Percentiles rank a stretch among this genome's conserved stretches.
These are phyloP conservation scores for Caracal caracal DNA, from an alignment of 2,113 vertebrate species.

Conservation along the genomic window DNA sequence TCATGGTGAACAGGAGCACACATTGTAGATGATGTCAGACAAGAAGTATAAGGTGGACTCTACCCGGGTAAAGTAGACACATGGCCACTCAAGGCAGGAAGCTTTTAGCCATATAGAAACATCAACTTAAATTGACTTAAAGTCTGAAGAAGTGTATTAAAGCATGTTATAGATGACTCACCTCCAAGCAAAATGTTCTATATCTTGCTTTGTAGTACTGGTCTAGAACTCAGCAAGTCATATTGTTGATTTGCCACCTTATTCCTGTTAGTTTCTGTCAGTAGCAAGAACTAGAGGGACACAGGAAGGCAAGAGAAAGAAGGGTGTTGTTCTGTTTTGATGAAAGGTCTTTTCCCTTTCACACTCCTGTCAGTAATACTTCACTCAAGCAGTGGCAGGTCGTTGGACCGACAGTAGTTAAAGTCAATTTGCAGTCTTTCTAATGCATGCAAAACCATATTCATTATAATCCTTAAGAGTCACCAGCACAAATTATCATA, in stretches of 20 bases:
- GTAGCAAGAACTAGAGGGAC: background rate
- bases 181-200: background rate
- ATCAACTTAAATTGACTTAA: background rate
- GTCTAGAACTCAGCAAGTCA: background rate
- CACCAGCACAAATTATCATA: background rate
- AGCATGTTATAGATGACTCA: background rate
- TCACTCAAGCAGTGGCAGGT: background rate
- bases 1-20: background rate
- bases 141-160: no score
- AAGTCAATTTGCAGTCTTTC: background rate
- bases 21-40: no score
- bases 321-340: background rate
- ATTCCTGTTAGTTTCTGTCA: background rate
- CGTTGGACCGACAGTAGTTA: background rate
- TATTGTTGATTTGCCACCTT: background rate
- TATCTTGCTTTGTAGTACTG: background rate
- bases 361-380: background rate
- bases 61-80: background rate
- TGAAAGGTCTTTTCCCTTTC: background rate
- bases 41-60: background rate
- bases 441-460: background rate
- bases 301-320: background rate
- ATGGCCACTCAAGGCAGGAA: background rate
- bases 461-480: background rate
- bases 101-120: background rate